Percentiles rank a stretch among this genome's conserved stretches.
Evolutionary conservation across 2,113 vertebrate species (phyloP).

Genomic region (Hydrolagus affinis): DNA sequence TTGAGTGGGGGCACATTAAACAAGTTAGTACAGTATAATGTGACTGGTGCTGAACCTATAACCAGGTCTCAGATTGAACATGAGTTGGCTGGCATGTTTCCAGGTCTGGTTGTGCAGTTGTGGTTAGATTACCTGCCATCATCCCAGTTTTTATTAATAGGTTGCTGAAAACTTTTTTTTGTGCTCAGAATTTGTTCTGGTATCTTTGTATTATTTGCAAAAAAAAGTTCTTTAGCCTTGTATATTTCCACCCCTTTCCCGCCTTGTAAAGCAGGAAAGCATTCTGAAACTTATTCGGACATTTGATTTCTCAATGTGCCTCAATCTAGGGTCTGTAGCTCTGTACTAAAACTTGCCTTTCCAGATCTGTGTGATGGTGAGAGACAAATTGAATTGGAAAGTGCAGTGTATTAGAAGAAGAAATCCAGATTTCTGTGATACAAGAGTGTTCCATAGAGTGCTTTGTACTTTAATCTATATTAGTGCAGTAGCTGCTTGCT

Average conservation of each 20-base stretch:
- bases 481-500: background rate
- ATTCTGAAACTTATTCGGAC: background rate
- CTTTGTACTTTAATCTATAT: background rate
- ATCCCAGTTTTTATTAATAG: background rate
- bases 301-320: background rate
- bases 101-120: background rate
- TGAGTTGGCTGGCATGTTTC: background rate
- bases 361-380: background rate
- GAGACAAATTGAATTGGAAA: background rate
- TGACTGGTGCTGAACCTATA: background rate
- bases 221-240: background rate
- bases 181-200: background rate
- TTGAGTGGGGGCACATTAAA: background rate
- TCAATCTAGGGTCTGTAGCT: background rate
- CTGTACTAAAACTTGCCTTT: background rate
- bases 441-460: background rate
- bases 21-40: background rate
- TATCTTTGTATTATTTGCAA: background rate
- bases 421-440: background rate
- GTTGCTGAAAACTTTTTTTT: background rate
- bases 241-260: background rate
- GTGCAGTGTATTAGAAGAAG: background rate
- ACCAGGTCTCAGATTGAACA: too few relatives aligned
- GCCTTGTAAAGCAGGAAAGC: slow-evolving; percentile 6
- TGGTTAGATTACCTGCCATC: too few relatives aligned